Evolutionary conservation across 1,140 invertebrate genomes (phyloP), one percentile per base, ranked within the genome.

Genomic region (Drosophila bipectinata): DNA sequence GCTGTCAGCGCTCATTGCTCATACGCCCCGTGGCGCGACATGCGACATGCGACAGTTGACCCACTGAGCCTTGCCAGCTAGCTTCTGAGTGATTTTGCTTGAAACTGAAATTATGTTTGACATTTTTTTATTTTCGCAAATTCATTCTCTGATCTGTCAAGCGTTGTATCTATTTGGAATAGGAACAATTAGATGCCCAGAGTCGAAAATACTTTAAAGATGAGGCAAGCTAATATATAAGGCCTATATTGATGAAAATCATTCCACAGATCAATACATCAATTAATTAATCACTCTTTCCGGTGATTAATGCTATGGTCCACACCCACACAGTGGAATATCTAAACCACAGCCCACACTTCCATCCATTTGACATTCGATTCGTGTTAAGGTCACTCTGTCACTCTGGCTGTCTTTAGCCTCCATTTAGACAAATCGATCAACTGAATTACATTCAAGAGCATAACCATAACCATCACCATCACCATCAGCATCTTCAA

Each of bases 21-120:
- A 87, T 87, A 82, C 78, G 82, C 78, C 82, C 83, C 74, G 66
- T 87, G 69, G 82, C 47, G 75, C 48, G 61, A 51, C 48, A 51
- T 61, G 48, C 51, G 49, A 66, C 49, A 62, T 72, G 39, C 53
- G 49, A 68, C 52, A 72, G 61, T 71, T 78, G 79, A 83, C 79
- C 79, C 71, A 82, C 79, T 79, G 76, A 53, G 57, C 37, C 32
- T 47, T 41, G 26, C 37, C 18, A 49, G 51, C 57, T 24, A 61
- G 60, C 45, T 71, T 72, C 37, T 61, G 63, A 67, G 47, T 67
- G 63, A 67, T 67, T 67, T 49, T 18, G 51, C 66, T 48, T 9
- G 28, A 24, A 32, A 39, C 51, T 51, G 10, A 72, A 75, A 75
- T 67, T 47, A 67, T 75, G 60, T 67, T 76, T 76, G 73, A 67